These are phyloP conservation scores for Hypothenemus hampei DNA, from an alignment of 1,140 invertebrate genomes.

Conservation along the genomic window DNA sequence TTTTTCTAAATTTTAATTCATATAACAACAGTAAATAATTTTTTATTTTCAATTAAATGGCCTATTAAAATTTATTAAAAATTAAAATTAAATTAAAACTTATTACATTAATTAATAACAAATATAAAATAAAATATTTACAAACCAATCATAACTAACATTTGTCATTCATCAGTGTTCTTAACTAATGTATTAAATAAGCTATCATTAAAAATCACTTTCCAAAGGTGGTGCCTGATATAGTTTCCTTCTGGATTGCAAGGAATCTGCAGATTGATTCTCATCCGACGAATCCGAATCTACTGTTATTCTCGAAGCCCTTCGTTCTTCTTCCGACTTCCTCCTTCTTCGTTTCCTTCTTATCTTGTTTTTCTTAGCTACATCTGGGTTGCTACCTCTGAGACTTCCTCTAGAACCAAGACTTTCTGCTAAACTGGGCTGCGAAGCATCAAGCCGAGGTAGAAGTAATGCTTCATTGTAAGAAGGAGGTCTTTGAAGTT, in stretches of 20 bases:
- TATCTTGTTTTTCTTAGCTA: slow-evolving; percentile 45
- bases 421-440: slow-evolving; percentile 53
- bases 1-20: no score
- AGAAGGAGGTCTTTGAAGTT: slow-evolving; percentile 61
- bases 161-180: no score
- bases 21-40: no score
- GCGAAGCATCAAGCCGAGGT: slow-evolving; percentile 56
- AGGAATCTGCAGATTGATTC: slow-evolving; percentile 7
- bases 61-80: no score
- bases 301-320: slow-evolving; percentile 27
- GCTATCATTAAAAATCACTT: slow-evolving; percentile 39
- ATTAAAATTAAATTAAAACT: no score
- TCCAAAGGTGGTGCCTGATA: slow-evolving; percentile 20
- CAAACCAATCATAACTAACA: no score
- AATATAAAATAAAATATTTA: no score
- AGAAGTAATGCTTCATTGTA: slow-evolving; percentile 69
- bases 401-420: slow-evolving; percentile 39
- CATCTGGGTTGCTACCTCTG: slow-evolving; percentile 41
- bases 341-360: slow-evolving; percentile 41
- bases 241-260: not conserved
- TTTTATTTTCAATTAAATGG: no score
- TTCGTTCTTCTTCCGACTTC: slow-evolving; percentile 35
- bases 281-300: slow-evolving; percentile 31
- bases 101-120: no score
- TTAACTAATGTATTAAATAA: no score